A percentile compares a stretch with the other conserved stretches of the same genome.
phyloP scores from a whole-genome alignment of 2,113 vertebrate genomes.

The Benitochromis conjunctus region DNA sequence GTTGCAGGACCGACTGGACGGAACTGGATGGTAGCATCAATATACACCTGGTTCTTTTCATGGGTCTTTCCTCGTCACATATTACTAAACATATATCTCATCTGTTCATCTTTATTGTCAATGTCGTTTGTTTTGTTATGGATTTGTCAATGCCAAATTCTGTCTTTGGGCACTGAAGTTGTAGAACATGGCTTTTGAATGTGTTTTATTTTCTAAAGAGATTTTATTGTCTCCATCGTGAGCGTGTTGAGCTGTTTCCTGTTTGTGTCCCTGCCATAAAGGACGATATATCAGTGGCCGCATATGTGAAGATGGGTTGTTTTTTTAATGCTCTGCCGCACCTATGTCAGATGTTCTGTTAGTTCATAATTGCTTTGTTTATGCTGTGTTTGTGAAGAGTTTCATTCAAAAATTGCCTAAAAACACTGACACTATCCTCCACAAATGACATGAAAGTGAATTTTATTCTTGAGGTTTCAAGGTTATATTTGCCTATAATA shows the following conservation, averaged over 20 bases:
- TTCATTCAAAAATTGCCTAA: constrained; percentile 21
- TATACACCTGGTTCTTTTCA: constrained; percentile 22
- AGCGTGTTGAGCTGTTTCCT: constrained; percentile 4
- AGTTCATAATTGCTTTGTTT: not conserved
- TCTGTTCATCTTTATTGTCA: constrained; percentile 10
- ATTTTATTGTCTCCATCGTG: constrained; percentile 17
- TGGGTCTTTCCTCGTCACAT: constrained; percentile 7
- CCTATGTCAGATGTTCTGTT: not conserved
- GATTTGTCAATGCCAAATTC: constrained; percentile 49
- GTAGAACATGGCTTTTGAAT: constrained; percentile 60
- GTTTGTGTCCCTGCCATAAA: constrained; percentile 24
- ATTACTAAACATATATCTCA: constrained; percentile 39
- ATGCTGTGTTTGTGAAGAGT: constrained; percentile 42
- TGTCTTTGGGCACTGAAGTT: constrained; percentile 61
- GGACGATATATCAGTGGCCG: not conserved
- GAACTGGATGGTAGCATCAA: constrained; percentile 20
- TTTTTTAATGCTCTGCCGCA: constrained; percentile 5
- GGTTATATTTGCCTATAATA: not conserved
- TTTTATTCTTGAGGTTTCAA: not conserved
- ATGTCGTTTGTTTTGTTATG: not conserved
- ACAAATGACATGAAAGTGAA: not conserved
- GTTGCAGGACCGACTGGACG: not conserved
- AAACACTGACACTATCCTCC: not conserved
- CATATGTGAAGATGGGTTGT: constrained; percentile 8
- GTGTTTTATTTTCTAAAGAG: constrained; percentile 36